Evolutionary conservation across 2,888 invertebrate genomes (phyloP).

Genomic region (Stegophylla sp.): DNA sequence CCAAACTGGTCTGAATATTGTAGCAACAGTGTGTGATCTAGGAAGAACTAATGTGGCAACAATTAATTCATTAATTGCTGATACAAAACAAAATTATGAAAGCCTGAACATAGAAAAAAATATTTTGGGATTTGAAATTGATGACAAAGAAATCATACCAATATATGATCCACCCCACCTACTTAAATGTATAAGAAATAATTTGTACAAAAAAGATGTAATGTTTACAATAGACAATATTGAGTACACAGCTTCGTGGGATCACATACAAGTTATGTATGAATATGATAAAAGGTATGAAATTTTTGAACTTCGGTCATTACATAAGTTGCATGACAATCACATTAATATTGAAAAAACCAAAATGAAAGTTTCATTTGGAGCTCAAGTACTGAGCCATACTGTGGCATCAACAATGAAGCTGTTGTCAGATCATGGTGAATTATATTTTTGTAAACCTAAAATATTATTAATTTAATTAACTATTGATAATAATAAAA

Average conservation of each 20-base stretch:
- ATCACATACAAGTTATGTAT: conserved; percentile 17
- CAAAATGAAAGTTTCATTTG: conserved; percentile 45
- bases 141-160: conserved; percentile 26
- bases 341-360: conserved; percentile 17
- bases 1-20: conserved; percentile 28
- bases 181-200: conserved; percentile 29
- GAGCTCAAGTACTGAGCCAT: conserved; percentile 30
- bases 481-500: too few species aligned
- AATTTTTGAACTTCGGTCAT: conserved; percentile 6
- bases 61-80: conserved; percentile 40
- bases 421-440: conserved; percentile 6
- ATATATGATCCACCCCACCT: conserved; percentile 38
- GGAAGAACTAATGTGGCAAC: conserved; percentile 40
- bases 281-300: conserved; percentile 14
- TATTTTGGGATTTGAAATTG: conserved; percentile 33
- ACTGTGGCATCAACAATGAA: conserved; percentile 24
- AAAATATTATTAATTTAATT: too few species aligned
- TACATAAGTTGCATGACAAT: conserved; percentile 16
- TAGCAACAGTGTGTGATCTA: conserved; percentile 46
- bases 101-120: background rate
- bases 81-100: background rate
- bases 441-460: background rate
- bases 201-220: background rate
- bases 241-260: background rate
- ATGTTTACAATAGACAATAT: background rate